phyloP scores from a whole-genome alignment of 2,113 vertebrate genomes.

The Trochalopteron elliotii region DNA sequence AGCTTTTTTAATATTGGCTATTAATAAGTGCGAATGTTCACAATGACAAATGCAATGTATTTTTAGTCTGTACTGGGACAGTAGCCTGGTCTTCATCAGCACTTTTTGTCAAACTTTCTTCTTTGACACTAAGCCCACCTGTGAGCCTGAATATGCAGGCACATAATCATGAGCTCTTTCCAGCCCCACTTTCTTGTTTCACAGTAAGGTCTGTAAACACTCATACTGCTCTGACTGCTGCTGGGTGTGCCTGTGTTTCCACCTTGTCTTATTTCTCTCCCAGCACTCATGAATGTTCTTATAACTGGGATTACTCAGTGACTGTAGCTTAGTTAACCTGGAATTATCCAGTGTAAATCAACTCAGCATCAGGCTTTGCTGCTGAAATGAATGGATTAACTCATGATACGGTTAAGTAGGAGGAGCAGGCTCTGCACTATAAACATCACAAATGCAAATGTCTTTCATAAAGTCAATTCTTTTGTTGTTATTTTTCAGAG shows the following conservation, averaged over 20 bases:
- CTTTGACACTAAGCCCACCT: background rate
- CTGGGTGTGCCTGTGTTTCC: background rate
- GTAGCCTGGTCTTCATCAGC: constrained; percentile 10
- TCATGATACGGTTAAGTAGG: background rate
- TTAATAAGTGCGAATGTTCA: constrained; percentile 39
- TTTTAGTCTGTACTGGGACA: constrained; percentile 22
- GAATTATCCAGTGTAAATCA: background rate
- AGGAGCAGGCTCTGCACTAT: background rate
- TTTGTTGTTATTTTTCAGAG: background rate
- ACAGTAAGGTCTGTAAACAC: background rate
- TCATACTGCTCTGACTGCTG: background rate
- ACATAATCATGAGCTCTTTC: background rate
- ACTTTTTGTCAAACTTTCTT: background rate
- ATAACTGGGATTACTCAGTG: background rate
- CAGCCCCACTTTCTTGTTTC: background rate
- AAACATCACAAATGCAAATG: background rate
- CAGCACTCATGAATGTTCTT: background rate
- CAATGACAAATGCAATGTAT: constrained; percentile 37
- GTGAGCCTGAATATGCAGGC: background rate
- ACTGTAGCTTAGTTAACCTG: background rate
- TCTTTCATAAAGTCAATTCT: background rate
- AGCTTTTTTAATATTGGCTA: constrained; percentile 1
- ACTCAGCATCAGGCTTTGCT: background rate
- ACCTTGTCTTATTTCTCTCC: background rate
- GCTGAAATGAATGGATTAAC: background rate